A percentile compares a stretch with the other conserved stretches of the same genome.
These are phyloP conservation scores for Rhynchotus rufescens DNA, from an alignment of 2,797 vertebrate genomes.

Conservation along the genomic window DNA sequence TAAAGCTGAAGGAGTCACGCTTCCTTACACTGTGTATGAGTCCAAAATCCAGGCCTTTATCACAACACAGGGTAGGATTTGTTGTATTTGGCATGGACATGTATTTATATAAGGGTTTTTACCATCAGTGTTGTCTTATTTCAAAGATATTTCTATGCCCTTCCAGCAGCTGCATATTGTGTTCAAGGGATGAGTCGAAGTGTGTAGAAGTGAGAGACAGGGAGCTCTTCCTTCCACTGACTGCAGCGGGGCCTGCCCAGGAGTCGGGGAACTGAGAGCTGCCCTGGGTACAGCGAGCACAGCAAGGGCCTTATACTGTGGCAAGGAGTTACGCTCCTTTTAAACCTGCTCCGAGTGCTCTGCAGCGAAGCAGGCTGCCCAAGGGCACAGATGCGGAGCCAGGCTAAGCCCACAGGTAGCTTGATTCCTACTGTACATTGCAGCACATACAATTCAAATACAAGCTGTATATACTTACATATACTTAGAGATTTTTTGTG, in stretches of 20 bases:
- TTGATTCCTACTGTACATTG: neutral
- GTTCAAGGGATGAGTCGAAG: neutral
- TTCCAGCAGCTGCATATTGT: neutral
- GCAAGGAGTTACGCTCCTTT: neutral
- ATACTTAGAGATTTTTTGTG: neutral
- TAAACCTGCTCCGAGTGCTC: neutral
- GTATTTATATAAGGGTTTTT: neutral
- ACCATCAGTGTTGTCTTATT: neutral
- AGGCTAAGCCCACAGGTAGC: neutral
- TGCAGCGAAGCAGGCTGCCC: neutral
- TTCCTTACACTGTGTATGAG: neutral
- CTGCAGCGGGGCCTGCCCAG: neutral
- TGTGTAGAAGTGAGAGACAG: neutral
- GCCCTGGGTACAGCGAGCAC: neutral
- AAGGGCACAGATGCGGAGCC: neutral
- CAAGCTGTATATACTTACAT: neutral
- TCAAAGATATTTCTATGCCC: neutral
- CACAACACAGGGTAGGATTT: neutral
- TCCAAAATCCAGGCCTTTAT: neutral
- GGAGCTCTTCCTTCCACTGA: neutral
- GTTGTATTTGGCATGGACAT: neutral
- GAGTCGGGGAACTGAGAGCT: neutral
- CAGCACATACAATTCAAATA: neutral
- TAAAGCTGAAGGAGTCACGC: neutral
- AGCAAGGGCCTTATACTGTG: neutral